Evolutionary conservation across 1,140 invertebrate genomes (phyloP).

Genomic region (Eurosta solidaginis): DNA sequence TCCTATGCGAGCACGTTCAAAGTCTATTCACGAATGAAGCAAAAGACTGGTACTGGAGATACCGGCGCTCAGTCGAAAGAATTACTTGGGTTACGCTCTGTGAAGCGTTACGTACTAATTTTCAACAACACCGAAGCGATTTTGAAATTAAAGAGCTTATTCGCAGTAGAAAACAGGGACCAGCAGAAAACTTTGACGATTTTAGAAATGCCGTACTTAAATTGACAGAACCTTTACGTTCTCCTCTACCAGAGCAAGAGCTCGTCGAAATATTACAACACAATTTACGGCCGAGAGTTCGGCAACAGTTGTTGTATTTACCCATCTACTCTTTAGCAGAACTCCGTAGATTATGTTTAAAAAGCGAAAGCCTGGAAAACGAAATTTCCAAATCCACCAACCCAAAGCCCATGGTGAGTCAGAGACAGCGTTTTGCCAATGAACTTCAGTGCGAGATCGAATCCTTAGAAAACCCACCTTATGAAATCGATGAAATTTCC

Average conservation of each 20-base stretch:
- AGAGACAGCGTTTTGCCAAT: not conserved
- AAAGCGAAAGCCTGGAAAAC: too few species aligned
- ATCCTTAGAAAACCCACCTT: not conserved
- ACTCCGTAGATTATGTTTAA: too few species aligned
- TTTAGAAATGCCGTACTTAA: not conserved
- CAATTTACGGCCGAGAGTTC: not conserved
- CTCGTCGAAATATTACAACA: not conserved
- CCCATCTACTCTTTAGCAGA: not conserved
- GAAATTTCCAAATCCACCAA: too few species aligned
- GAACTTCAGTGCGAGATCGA: not conserved
- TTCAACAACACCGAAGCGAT: not conserved
- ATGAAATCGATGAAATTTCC: not conserved
- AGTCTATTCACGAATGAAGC: not conserved
- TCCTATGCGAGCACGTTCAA: not conserved
- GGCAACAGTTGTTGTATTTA: not conserved
- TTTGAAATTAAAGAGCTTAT: not conserved
- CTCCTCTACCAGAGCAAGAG: not conserved
- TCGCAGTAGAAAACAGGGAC: too few species aligned
- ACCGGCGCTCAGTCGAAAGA: not conserved
- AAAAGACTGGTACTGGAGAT: not conserved
- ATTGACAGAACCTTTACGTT: not conserved
- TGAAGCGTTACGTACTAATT: not conserved
- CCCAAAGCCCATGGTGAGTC: too few species aligned
- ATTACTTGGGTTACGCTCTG: not conserved
- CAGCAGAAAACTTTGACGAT: not conserved